A percentile compares a stretch with the other conserved stretches of the same genome.
phyloP scores from a whole-genome alignment of 2,797 vertebrate genomes.

The Molossus molossus region DNA sequence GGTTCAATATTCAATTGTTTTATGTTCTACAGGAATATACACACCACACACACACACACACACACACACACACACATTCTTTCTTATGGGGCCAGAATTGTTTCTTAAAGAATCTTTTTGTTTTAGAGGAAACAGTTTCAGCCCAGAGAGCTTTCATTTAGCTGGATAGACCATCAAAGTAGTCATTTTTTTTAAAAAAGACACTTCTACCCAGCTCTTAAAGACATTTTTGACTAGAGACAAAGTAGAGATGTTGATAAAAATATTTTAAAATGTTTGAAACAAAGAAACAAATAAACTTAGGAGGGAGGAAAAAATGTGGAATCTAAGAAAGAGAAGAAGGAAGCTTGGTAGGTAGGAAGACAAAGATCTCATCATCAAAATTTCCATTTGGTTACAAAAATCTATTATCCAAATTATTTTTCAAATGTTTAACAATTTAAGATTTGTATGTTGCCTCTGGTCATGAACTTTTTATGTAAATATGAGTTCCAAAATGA shows the following conservation, averaged over 20 bases:
- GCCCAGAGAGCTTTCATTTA: not conserved
- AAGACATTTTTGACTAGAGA: not conserved
- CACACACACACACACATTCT: not conserved
- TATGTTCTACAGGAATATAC: not conserved
- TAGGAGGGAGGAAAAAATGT: not conserved
- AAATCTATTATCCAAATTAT: not conserved
- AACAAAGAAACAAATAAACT: not conserved
- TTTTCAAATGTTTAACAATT: not conserved
- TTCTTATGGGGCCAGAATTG: not conserved
- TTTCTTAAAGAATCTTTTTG: conserved; percentile 11
- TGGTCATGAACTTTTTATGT: not conserved
- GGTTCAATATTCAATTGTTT: not conserved
- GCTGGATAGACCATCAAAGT: not conserved
- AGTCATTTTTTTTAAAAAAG: conserved; percentile 3
- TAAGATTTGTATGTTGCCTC: not conserved
- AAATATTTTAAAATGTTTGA: not conserved
- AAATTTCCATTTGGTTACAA: not conserved
- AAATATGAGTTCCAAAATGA: not conserved
- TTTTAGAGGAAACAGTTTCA: not conserved
- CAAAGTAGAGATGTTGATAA: not conserved
- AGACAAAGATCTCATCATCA: not conserved
- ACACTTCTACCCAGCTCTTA: not conserved
- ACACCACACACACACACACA: not conserved
- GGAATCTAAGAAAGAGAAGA: not conserved
- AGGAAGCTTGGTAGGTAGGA: not conserved